Evolutionary conservation across 2,888 invertebrate species (phyloP).

Genomic region (Drosophila meridionalis): DNA sequence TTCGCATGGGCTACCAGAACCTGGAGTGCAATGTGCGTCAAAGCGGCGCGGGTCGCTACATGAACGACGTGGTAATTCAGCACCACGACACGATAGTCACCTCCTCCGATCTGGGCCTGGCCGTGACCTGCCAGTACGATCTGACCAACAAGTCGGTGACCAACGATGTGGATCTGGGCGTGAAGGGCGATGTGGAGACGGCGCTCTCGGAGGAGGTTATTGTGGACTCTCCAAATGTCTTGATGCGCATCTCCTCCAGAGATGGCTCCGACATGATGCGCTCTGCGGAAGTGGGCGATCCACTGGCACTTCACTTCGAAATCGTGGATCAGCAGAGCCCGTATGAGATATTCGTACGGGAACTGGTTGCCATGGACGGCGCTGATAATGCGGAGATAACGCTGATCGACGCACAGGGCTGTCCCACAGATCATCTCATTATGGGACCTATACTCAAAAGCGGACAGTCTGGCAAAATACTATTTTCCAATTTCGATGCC

Average conservation of each 20-base stretch:
- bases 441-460: conserved; percentile 97
- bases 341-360: conserved; percentile 97
- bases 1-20: conserved; percentile 96
- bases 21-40: conserved; percentile 96
- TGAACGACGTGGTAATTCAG: conserved; percentile 96
- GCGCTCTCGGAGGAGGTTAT: conserved; percentile 95
- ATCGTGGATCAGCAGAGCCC: conserved; percentile 96
- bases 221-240: conserved; percentile 97
- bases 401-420: conserved; percentile 95
- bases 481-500: conserved; percentile 96
- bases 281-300: conserved; percentile 96
- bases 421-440: conserved; percentile 96
- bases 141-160: conserved; percentile 96
- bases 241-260: conserved; percentile 95
- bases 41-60: conserved; percentile 92
- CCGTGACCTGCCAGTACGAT: conserved; percentile 96
- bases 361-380: conserved; percentile 97
- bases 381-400: conserved; percentile 96
- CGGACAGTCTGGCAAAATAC: conserved; percentile 91
- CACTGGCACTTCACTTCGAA: conserved; percentile 95
- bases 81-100: conserved; percentile 98
- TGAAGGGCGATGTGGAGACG: conserved; percentile 93
- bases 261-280: conserved; percentile 93
- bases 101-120: conserved; percentile 95
- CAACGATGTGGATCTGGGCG: conserved; percentile 94